Percentiles rank a stretch among this genome's conserved stretches.
Conservation (phyloP, 2,113 vertebrate species). For the Dromaius novaehollandiae region DNA sequence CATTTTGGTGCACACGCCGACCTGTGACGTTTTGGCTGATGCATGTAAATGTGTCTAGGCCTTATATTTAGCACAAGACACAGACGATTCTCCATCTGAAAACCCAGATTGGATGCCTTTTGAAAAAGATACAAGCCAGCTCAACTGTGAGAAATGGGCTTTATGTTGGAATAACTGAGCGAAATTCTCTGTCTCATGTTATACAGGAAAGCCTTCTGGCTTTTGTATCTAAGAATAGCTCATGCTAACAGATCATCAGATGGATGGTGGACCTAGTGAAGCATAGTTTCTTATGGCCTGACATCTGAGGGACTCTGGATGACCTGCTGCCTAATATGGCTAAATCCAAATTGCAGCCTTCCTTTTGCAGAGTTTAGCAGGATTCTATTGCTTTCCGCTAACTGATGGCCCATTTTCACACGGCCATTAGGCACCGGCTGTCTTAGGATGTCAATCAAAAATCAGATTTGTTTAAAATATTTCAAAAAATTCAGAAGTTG, state of each 20-base stretch:
- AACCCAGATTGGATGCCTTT: neutral
- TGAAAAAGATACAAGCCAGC: neutral
- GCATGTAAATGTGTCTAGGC: neutral
- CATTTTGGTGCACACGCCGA: neutral
- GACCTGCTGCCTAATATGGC: neutral
- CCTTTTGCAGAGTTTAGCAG: neutral
- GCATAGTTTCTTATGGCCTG: neutral
- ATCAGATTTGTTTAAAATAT: neutral
- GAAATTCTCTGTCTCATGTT: neutral
- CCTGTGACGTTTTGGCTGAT: neutral
- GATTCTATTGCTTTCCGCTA: neutral
- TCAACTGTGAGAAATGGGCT: neutral
- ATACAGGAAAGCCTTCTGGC: neutral
- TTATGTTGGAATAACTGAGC: neutral
- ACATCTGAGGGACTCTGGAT: neutral
- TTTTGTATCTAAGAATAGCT: neutral
- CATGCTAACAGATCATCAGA: rapidly evolving
- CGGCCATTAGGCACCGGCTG: neutral
- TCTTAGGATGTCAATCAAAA: neutral
- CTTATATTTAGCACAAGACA: neutral
- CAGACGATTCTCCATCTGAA: neutral
- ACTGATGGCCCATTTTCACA: neutral
- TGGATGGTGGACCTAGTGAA: neutral
- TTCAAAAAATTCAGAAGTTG: neutral
- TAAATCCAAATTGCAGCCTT: neutral